These are phyloP conservation scores for Oncorhynchus kisutch DNA, from an alignment of 2,113 vertebrate species.

Conservation along the genomic window DNA sequence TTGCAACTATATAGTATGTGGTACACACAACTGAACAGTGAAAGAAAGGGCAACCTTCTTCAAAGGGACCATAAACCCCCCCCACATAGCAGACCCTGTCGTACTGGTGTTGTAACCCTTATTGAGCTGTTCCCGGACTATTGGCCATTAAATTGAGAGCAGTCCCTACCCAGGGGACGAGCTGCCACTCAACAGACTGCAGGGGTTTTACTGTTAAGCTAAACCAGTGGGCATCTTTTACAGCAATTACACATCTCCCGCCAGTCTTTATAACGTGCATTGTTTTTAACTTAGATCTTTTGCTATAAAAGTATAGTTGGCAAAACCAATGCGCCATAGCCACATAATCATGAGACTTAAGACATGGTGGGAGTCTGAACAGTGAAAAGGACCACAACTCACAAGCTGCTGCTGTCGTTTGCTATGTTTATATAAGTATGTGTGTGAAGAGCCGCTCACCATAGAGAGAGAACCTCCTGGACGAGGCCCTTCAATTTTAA, in stretches of 20 bases:
- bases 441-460: constrained; percentile 24
- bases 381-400: constrained; percentile 24
- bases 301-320: constrained; percentile 38
- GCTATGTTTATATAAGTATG: constrained; percentile 8
- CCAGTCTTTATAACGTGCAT: constrained; percentile 45
- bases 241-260: constrained; percentile 54
- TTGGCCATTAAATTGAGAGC: background rate
- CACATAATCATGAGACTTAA: constrained; percentile 6
- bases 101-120: constrained; percentile 7
- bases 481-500: constrained; percentile 19
- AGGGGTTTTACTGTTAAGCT: constrained; percentile 46
- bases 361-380: constrained; percentile 10
- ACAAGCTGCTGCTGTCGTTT: constrained; percentile 47
- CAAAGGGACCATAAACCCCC: background rate
- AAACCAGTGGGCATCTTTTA: constrained; percentile 48
- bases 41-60: background rate
- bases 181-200: constrained; percentile 20
- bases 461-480: constrained; percentile 18
- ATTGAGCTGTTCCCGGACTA: constrained; percentile 9
- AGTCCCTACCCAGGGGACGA: background rate
- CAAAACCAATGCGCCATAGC: constrained; percentile 10
- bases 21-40: constrained; percentile 3
- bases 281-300: constrained; percentile 50
- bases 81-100: background rate
- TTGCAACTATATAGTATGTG: constrained; percentile 37